Percentiles rank a stretch among this genome's conserved stretches.
phyloP scores from a whole-genome alignment of 2,113 vertebrate genomes.

The Ageneiosus marmoratus region DNA sequence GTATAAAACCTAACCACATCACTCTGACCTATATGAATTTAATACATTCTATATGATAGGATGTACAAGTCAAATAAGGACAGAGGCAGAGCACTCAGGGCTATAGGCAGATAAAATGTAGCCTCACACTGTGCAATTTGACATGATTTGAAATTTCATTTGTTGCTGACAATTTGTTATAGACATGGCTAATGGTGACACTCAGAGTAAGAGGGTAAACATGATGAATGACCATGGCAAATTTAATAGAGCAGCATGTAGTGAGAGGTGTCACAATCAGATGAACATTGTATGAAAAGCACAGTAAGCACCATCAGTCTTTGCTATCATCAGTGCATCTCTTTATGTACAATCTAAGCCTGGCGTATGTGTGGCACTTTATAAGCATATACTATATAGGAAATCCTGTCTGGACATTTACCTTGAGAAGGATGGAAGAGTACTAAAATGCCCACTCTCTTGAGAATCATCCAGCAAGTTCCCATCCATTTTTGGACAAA shows the following conservation, averaged over 20 bases:
- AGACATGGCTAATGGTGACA: neutral
- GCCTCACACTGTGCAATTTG: neutral
- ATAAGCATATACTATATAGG: neutral
- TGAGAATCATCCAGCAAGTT: neutral
- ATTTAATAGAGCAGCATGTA: neutral
- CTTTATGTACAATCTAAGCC: too few species aligned
- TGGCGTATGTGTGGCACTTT: neutral
- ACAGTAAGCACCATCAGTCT: neutral
- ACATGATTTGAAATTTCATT: neutral
- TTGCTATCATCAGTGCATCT: neutral
- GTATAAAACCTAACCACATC: neutral
- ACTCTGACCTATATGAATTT: neutral
- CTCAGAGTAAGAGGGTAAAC: neutral
- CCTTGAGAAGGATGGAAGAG: neutral
- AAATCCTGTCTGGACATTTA: neutral
- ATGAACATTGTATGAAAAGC: neutral
- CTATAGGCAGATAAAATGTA: neutral
- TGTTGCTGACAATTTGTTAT: neutral
- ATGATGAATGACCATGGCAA: neutral
- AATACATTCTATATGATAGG: neutral
- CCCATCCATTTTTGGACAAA: neutral
- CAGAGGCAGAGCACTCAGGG: neutral
- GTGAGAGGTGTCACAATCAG: neutral
- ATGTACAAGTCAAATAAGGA: neutral
- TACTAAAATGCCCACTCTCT: neutral